Base-by-base conservation (phyloP, 2,888 invertebrate species). In the Osmoderma eremita region DNA sequence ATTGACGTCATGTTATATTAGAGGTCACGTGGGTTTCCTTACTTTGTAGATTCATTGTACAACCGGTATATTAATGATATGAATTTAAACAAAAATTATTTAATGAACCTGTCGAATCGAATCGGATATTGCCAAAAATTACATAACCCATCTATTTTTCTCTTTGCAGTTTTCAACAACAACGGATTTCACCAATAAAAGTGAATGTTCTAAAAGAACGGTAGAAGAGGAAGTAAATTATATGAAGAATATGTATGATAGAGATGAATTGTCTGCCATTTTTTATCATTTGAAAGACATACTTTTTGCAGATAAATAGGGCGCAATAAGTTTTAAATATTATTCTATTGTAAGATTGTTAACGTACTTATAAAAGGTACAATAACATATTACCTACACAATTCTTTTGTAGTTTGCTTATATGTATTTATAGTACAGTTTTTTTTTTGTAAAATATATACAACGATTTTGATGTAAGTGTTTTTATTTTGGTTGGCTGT, bases 401-500 rank as follows among this genome's bases (percentile, higher is more conserved):
- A 36, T 36, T 36, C 10, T 36, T 22, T 50, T 51, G 15, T 24
- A 22, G 18, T 51, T 30, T 51, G 6, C 22, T 51, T 24, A 22
- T 51, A 53, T 38, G 24, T 54, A 39, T 36, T 24, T 54, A 36
- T 36, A 6, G n/a, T 30, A 13, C 17, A n/a, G 2, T 20, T 15
- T 13, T 30, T 51, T 15, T 39, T 39, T 54, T 39, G 17, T 38
- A 18, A 62, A 62, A 45, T 22, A 48, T n/a, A n/a, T 22, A 58
- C 13, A 54, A 58, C 20, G 15, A 39, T 58, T 24, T 5, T n/a
- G 20, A 51, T 53, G 12, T 63, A 45, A 53, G 49, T 63, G 39
- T 53, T 38, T 53, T 53, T 63, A 53, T 63, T 53, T 53, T 30
- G 15, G 20, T 45, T 58, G 45, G 17, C 56, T 65, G 58, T 65